A percentile compares a stretch with the other conserved stretches of the same genome.
phyloP scores from a whole-genome alignment of 2,113 vertebrate genomes.

The Turdus rufiventris region DNA sequence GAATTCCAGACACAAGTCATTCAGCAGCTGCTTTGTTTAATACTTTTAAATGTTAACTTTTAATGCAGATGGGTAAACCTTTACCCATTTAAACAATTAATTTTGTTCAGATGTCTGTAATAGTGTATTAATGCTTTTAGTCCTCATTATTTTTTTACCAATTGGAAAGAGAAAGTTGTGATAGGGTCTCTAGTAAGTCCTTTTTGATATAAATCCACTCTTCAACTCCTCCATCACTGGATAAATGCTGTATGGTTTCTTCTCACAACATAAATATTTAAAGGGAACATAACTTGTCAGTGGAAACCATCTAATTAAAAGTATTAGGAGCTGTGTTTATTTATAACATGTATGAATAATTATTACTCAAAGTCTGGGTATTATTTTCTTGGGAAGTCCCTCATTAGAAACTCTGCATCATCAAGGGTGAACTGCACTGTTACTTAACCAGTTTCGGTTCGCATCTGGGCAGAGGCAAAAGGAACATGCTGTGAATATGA shows the following conservation, averaged over 20 bases:
- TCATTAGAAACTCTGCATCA: constrained; percentile 62
- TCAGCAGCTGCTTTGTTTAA: background rate
- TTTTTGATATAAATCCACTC: background rate
- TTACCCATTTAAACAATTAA: background rate
- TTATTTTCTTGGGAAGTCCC: constrained; percentile 71
- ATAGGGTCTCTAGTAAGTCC: background rate
- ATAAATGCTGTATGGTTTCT: background rate
- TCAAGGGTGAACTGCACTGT: constrained; percentile 28
- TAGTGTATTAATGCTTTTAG: background rate
- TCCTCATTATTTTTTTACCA: background rate
- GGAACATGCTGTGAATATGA: background rate
- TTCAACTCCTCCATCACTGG: background rate
- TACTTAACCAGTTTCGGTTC: constrained; percentile 59
- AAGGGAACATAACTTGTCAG: background rate
- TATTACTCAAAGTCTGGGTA: constrained; percentile 53
- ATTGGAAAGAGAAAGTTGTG: background rate
- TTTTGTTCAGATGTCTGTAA: background rate
- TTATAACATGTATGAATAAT: constrained; percentile 54
- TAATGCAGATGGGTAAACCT: background rate
- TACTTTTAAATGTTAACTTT: background rate
- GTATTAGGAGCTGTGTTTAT: constrained; percentile 40
- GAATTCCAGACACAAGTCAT: background rate
- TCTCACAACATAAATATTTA: background rate
- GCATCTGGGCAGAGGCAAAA: background rate
- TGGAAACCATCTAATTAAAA: constrained; percentile 35